These are phyloP conservation scores for Cephus spinipes DNA, from an alignment of 2,888 invertebrate genomes.

Conservation along the genomic window DNA sequence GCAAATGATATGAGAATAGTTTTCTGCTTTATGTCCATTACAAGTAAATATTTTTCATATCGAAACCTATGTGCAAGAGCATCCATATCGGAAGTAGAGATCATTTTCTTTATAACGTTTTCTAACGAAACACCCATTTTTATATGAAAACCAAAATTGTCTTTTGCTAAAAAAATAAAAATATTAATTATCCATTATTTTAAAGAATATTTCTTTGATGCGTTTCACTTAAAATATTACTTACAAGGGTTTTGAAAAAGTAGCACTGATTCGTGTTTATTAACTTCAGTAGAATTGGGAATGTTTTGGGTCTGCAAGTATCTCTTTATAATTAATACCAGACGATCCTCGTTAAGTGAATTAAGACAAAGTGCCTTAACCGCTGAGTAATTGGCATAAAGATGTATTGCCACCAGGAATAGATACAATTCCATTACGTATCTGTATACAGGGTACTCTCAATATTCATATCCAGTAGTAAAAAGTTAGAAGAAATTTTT, in stretches of 20 bases:
- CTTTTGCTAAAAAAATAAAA: conserved; percentile 68
- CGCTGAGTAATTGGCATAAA: conserved; percentile 89
- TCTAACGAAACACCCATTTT: conserved; percentile 72
- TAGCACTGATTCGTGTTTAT: conserved; percentile 79
- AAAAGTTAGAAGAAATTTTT: background rate
- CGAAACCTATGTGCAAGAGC: conserved; percentile 65
- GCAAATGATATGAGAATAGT: conserved; percentile 72
- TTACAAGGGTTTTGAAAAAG: conserved; percentile 68
- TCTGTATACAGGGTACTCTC: conserved; percentile 64
- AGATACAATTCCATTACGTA: conserved; percentile 80
- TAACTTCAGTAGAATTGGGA: conserved; percentile 75
- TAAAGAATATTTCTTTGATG: conserved; percentile 2
- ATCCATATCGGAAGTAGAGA: conserved; percentile 59
- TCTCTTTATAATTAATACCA: conserved; percentile 76
- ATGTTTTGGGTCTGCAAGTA: conserved; percentile 75
- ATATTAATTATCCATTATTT: conserved; percentile 8
- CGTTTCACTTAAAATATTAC: conserved; percentile 12
- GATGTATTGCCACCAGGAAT: conserved; percentile 81
- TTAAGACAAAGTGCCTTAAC: conserved; percentile 84
- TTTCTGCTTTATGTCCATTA: conserved; percentile 67
- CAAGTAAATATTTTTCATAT: conserved; percentile 68
- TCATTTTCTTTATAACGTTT: conserved; percentile 48
- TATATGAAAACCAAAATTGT: conserved; percentile 74
- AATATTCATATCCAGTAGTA: background rate
- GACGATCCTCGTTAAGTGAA: conserved; percentile 84